Percentiles rank a stretch among this genome's conserved stretches.
phyloP scores from a whole-genome alignment of 64 coral and sea anemone species.

The Catalaphyllia jardinei region DNA sequence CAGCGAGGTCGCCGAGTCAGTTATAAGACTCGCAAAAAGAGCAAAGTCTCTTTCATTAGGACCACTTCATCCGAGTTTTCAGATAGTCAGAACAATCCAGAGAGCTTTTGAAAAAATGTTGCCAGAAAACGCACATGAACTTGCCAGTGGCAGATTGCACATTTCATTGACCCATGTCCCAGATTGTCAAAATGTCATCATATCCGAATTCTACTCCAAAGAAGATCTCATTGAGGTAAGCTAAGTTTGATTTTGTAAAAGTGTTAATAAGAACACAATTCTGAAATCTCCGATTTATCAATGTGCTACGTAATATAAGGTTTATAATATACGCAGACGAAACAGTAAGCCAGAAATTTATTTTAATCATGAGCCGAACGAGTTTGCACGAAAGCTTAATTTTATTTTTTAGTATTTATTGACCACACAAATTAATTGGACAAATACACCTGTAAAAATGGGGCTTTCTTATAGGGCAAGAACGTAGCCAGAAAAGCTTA shows the following conservation, averaged over 20 bases:
- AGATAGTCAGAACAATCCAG: conserved; percentile 77
- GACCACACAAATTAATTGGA: too few species aligned
- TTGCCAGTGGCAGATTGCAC: conserved; percentile 77
- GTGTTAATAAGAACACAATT: not conserved
- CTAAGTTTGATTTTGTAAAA: not conserved
- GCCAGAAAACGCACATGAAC: conserved; percentile 87
- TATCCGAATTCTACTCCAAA: conserved; percentile 93
- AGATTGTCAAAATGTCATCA: conserved; percentile 79
- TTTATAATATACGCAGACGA: too few species aligned
- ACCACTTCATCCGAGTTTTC: conserved; percentile 86
- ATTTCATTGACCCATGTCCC: conserved; percentile 88
- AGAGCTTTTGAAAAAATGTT: conserved; percentile 86
- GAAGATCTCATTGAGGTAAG: conserved; percentile 96
- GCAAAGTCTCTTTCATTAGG: conserved; percentile 85
- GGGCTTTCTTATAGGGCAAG: too few species aligned
- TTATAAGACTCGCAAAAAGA: conserved; percentile 83
- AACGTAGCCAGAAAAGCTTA: too few species aligned
- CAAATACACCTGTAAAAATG: too few species aligned
- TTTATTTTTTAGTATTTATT: too few species aligned
- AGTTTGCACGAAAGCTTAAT: not conserved
- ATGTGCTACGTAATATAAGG: too few species aligned
- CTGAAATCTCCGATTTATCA: too few species aligned
- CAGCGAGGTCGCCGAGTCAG: conserved; percentile 72
- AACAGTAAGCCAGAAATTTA: too few species aligned
- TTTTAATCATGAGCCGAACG: too few species aligned